A percentile compares a stretch with the other conserved stretches of the same genome.
Evolutionary conservation across 2,888 invertebrate species (phyloP).

Genomic region (Ernsta delagoae): DNA sequence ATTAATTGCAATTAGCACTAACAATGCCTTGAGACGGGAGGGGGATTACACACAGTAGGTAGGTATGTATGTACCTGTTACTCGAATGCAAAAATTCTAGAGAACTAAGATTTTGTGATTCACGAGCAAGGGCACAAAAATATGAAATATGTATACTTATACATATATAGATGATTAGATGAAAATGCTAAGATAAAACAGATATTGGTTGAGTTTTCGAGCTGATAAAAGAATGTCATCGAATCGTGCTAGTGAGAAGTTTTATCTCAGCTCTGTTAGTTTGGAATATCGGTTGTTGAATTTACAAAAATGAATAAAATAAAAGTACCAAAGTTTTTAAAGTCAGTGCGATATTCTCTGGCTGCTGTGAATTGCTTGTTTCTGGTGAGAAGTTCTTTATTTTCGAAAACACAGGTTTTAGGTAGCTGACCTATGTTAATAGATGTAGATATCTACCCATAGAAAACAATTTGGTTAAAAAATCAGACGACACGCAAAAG

Average conservation of each 20-base stretch:
- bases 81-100: too few species aligned
- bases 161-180: constrained; percentile 60
- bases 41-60: too few species aligned
- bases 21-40: too few species aligned
- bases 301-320: constrained; percentile 60
- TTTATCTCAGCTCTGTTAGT: constrained; percentile 14
- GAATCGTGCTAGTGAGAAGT: constrained; percentile 36
- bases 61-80: too few species aligned
- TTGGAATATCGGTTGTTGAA: constrained; percentile 1
- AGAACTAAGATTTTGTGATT: not conserved
- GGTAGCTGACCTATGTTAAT: too few species aligned
- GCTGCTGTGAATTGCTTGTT: constrained; percentile 90
- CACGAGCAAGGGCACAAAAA: not conserved
- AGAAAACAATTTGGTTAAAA: too few species aligned
- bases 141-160: not conserved
- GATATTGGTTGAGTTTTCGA: constrained; percentile 60
- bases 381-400: constrained; percentile 85
- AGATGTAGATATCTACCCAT: too few species aligned
- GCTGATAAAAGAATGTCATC: constrained; percentile 68
- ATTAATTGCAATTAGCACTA: too few species aligned
- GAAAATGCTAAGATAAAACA: constrained; percentile 69
- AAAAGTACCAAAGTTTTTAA: constrained; percentile 78
- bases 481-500: too few species aligned
- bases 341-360: constrained; percentile 88
- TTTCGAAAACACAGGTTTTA: not conserved